Conservation (phyloP, 2,888 invertebrate species). For the Dascillus cervinus region DNA sequence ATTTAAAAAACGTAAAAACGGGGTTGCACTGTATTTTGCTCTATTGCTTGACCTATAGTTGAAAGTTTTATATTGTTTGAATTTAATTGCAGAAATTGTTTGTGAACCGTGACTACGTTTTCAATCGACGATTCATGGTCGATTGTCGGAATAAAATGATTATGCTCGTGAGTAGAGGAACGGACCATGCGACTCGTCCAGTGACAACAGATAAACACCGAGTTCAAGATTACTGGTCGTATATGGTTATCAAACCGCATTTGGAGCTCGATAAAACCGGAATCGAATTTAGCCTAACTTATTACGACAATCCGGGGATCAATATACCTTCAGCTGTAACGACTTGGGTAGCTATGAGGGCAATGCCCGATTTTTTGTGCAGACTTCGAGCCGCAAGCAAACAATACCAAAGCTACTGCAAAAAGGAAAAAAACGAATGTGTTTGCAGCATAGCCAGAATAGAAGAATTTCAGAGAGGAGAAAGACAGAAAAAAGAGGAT, state of each 20-base stretch:
- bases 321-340: slow-evolving; percentile 65
- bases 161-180: slow-evolving; percentile 60
- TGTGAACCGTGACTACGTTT: slow-evolving; percentile 81
- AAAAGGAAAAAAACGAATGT: slow-evolving; percentile 21
- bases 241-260: slow-evolving; percentile 73
- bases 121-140: slow-evolving; percentile 59
- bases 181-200: slow-evolving; percentile 64
- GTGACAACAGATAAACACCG: slow-evolving; percentile 59
- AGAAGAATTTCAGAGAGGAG: slow-evolving; percentile 3
- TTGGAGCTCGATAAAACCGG: slow-evolving; percentile 55
- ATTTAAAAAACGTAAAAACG: too few species aligned
- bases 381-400: slow-evolving; percentile 63
- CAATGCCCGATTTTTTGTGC: slow-evolving; percentile 68
- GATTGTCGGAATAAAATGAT: slow-evolving; percentile 52
- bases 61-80: too few species aligned
- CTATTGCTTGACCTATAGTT: too few species aligned
- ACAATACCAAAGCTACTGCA: slow-evolving; percentile 50
- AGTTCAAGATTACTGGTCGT: slow-evolving; percentile 77
- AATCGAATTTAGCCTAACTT: slow-evolving; percentile 76
- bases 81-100: slow-evolving; percentile 60
- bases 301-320: slow-evolving; percentile 80
- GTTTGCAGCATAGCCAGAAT: slow-evolving; percentile 7
- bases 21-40: too few species aligned
- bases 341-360: slow-evolving; percentile 67
- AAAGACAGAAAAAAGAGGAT: slow-evolving; percentile 4